phyloP scores from a whole-genome alignment of 2,888 invertebrate species.

The Drosophila cracens region DNA sequence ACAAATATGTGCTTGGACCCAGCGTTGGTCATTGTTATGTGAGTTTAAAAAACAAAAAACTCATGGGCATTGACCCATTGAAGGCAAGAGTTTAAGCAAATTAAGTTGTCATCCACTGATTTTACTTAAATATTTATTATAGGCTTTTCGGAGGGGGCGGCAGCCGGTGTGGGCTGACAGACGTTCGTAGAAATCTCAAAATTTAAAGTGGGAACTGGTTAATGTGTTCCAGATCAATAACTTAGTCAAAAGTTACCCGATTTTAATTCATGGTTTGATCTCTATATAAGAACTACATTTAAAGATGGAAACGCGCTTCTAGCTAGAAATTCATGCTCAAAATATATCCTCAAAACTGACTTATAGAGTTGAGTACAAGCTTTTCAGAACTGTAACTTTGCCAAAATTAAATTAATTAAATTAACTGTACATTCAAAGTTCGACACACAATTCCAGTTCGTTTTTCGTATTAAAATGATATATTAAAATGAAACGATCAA shows the following conservation, averaged over 20 bases:
- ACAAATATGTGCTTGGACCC: slow-evolving; percentile 28
- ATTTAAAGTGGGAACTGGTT: not conserved
- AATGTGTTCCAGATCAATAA: not conserved
- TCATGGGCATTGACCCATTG: slow-evolving; percentile 14
- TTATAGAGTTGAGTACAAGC: not conserved
- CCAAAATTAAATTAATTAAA: not conserved
- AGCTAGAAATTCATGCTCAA: too few species aligned
- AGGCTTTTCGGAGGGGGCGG: not conserved
- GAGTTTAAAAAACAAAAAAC: not conserved
- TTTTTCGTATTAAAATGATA: not conserved
- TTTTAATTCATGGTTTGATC: not conserved
- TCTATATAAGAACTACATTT: too few species aligned
- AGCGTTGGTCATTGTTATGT: slow-evolving; percentile 21
- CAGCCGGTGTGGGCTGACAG: not conserved
- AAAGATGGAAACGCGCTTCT: too few species aligned
- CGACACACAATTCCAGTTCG: not conserved
- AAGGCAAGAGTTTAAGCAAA: slow-evolving; percentile 10
- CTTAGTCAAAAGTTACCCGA: not conserved
- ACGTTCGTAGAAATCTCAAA: not conserved
- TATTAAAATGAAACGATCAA: not conserved
- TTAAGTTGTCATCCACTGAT: not conserved
- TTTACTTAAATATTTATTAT: not conserved
- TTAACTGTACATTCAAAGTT: not conserved
- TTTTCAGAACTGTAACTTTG: not conserved
- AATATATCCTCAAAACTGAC: not conserved